Base-by-base conservation (phyloP, 2,888 invertebrate species). In the Enoplolaimus lenunculus region DNA sequence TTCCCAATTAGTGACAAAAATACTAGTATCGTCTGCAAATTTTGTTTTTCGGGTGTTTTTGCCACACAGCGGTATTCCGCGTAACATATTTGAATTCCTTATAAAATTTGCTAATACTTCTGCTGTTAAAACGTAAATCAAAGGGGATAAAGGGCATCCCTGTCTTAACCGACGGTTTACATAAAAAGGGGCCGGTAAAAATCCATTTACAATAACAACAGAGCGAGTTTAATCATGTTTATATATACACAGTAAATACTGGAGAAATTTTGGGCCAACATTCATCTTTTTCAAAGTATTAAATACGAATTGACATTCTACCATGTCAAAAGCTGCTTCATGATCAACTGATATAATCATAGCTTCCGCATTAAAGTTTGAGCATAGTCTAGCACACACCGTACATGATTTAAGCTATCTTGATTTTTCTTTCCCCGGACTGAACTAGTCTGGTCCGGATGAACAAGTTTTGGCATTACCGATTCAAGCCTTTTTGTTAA, bases 21-120 rank as follows among this genome's bases (percentile, higher is more conserved):
- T 34, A 34, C 34, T 66, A 34, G 67, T 66, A 34, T 66, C 67
- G 34, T 66, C 67, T 66, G 67, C 67, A n/a, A 34, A 31, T 26
- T n/a, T 21, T 66, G 67, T 66, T 45, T 13, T 45, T 13, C 45
- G 7, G 21, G 45, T 45, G 21, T 45, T 45, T 45, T 7, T 21
- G 7, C 45, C 45, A 45, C 45, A 45, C 21, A 45, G 21, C 45
- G 45, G 45, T 45, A 45, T 45, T 45, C 45, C 45, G 7, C 7
- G 7, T 45, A 45, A 45, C 45, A 45, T 45, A 13, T 7, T 45
- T 13, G 45, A 13, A 21, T 13, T 45, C 45, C 67, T 21, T 3
- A 66, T 66, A 34, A 33, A 31, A 30, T 66, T 3, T 66, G 31
- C 67, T n/a, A 66, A 13, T 13, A 34, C 34, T 66, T 66, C 67